These are phyloP conservation scores for Xylocampa areola DNA, from an alignment of 2,888 invertebrate genomes.

Conservation along the genomic window DNA sequence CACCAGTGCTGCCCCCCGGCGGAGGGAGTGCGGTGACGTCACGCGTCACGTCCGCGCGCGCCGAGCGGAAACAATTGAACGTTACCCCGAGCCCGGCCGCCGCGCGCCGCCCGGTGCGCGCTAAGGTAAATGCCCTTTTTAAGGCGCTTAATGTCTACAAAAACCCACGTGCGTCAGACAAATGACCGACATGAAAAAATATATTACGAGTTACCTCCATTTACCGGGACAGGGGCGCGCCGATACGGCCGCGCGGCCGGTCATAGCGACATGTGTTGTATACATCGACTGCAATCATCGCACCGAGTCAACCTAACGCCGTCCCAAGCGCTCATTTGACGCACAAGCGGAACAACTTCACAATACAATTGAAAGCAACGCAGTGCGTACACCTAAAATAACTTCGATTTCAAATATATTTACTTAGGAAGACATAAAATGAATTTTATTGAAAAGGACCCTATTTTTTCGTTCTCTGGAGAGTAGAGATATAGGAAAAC, in stretches of 20 bases:
- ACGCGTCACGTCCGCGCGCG: not conserved
- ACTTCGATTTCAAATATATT: conserved; percentile 75
- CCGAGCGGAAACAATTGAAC: conserved; percentile 17
- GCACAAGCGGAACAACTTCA: not conserved
- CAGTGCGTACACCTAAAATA: conserved; percentile 58
- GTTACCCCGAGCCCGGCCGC: conserved; percentile 7
- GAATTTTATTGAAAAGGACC: conserved; percentile 67
- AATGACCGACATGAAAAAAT: conserved; percentile 80
- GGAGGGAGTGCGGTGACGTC: too few relatives aligned
- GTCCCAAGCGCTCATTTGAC: not conserved
- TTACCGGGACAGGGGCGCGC: conserved; percentile 50
- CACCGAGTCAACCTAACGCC: too few relatives aligned
- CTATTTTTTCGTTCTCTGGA: conserved; percentile 54
- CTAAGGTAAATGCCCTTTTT: conserved; percentile 76
- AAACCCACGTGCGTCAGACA: conserved; percentile 79
- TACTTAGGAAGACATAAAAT: conserved; percentile 72
- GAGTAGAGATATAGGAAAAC: conserved; percentile 8
- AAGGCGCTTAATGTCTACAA: conserved; percentile 78
- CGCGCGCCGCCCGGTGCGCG: conserved; percentile 24
- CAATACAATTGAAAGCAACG: conserved; percentile 12
- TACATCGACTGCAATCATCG: conserved; percentile 1
- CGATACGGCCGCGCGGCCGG: not conserved
- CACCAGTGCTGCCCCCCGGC: too few relatives aligned
- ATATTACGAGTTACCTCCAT: conserved; percentile 71
- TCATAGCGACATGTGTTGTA: fast-evolving